Conservation (phyloP, 2,888 invertebrate genomes). For the Pollenia labialis region DNA sequence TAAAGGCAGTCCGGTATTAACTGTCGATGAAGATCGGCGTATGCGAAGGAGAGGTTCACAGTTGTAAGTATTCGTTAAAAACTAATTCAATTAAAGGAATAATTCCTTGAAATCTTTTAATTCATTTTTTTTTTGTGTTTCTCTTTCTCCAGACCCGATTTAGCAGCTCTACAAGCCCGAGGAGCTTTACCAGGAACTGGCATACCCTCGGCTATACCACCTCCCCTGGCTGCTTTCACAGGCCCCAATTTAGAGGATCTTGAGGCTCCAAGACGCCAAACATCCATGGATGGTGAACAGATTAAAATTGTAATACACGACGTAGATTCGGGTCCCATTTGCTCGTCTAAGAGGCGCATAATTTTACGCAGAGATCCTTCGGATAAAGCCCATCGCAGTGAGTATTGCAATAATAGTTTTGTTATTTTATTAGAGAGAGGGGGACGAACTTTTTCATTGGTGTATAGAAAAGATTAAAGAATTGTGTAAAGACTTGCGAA, state of each 20-base stretch:
- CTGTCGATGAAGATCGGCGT: constrained; percentile 89
- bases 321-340: constrained; percentile 90
- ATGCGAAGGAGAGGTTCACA: constrained; percentile 92
- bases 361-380: constrained; percentile 90
- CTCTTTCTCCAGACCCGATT: constrained; percentile 88
- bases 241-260: constrained; percentile 87
- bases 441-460: too few relatives aligned
- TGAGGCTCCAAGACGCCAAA: constrained; percentile 89
- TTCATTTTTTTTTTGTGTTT: constrained; percentile 22
- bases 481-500: too few relatives aligned
- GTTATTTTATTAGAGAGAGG: too few relatives aligned
- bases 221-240: constrained; percentile 83
- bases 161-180: constrained; percentile 87
- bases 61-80: constrained; percentile 87
- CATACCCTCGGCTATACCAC: constrained; percentile 83
- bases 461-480: too few relatives aligned
- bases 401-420: constrained; percentile 82
- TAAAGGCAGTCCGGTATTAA: constrained; percentile 86
- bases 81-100: neutral
- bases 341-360: constrained; percentile 89
- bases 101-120: neutral
- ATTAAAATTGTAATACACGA: constrained; percentile 97
- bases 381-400: constrained; percentile 94
- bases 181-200: constrained; percentile 85
- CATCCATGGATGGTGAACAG: constrained; percentile 95